These are phyloP conservation scores for Drosophila testacea DNA, from an alignment of 2,888 invertebrate species.

Conservation along the genomic window DNA sequence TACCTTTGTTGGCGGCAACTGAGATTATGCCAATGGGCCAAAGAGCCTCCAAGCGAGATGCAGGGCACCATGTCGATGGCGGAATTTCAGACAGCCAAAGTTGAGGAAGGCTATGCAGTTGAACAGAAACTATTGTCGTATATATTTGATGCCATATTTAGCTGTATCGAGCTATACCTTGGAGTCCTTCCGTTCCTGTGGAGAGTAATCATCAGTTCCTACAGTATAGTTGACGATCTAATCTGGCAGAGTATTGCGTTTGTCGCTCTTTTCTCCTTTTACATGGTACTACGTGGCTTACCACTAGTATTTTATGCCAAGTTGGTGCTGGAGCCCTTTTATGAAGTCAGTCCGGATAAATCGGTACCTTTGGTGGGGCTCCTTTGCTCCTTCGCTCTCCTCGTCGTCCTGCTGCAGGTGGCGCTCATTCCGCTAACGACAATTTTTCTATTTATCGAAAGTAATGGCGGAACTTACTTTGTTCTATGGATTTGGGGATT, in stretches of 20 bases:
- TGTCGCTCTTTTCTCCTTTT: slow-evolving; percentile 42
- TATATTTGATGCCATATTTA: slow-evolving; percentile 45
- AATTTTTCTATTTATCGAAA: slow-evolving; percentile 48
- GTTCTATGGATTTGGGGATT: slow-evolving; percentile 52
- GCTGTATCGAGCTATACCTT: slow-evolving; percentile 53
- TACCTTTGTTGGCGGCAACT: slow-evolving; percentile 59
- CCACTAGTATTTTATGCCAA: slow-evolving; percentile 53
- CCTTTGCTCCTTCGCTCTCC: slow-evolving; percentile 43
- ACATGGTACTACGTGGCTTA: slow-evolving; percentile 49
- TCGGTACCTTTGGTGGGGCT: slow-evolving; percentile 53
- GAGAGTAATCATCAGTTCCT: slow-evolving; percentile 24
- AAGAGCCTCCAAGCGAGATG: slow-evolving; percentile 15
- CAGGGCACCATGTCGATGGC: slow-evolving; percentile 8
- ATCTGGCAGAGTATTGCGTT: slow-evolving; percentile 62
- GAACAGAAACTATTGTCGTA: slow-evolving; percentile 25
- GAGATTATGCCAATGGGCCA: not conserved
- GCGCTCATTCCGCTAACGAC: slow-evolving; percentile 50
- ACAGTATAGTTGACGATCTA: slow-evolving; percentile 34
- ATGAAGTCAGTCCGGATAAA: slow-evolving; percentile 25
- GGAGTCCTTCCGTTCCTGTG: slow-evolving; percentile 44
- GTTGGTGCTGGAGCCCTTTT: slow-evolving; percentile 42
- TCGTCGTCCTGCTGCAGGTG: slow-evolving; percentile 56
- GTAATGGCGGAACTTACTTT: slow-evolving; percentile 16
- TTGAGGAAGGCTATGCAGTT: slow-evolving; percentile 31
- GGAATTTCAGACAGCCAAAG: slow-evolving; percentile 33